phyloP scores from a whole-genome alignment of 2,888 invertebrate species.

The Teleogryllus oceanicus region DNA sequence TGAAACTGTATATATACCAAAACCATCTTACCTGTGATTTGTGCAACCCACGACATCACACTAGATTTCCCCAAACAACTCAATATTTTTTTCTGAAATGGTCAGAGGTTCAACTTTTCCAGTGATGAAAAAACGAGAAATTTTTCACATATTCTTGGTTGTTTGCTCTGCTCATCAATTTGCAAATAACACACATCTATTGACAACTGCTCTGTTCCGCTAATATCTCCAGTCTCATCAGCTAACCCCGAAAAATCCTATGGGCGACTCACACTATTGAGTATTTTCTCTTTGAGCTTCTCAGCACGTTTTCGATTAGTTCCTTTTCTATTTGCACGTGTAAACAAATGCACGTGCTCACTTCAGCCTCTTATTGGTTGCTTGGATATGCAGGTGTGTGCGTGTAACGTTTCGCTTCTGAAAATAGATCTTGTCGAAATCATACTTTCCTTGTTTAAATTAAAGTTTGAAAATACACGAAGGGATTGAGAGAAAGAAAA shows the following conservation, averaged over 20 bases:
- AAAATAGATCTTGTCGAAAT: too few relatives aligned
- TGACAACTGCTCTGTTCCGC: too few relatives aligned
- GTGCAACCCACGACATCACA: too few relatives aligned
- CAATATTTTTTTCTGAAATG: conserved; percentile 23
- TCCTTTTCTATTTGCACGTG: conserved; percentile 19
- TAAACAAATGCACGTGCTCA: too few relatives aligned
- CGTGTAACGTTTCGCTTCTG: too few relatives aligned
- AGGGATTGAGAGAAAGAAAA: too few relatives aligned
- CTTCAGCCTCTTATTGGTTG: too few relatives aligned
- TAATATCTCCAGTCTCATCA: conserved; percentile 38
- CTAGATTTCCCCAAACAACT: background rate
- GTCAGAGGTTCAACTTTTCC: conserved; percentile 24
- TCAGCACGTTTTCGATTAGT: background rate
- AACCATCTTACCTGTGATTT: too few relatives aligned
- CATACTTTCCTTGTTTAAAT: too few relatives aligned
- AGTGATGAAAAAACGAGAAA: conserved; percentile 21
- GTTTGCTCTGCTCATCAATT: conserved; percentile 24
- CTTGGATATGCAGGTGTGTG: too few relatives aligned
- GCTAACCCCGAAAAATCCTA: conserved; percentile 39
- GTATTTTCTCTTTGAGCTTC: conserved; percentile 19
- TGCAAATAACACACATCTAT: background rate
- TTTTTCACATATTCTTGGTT: conserved; percentile 27
- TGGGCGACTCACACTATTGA: conserved; percentile 28
- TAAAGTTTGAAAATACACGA: too few relatives aligned
- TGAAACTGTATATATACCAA: too few relatives aligned